Evolutionary conservation across 2,113 vertebrate genomes (phyloP), one percentile per base, ranked within the genome.

Genomic region (Pelmatolapia mariae): DNA sequence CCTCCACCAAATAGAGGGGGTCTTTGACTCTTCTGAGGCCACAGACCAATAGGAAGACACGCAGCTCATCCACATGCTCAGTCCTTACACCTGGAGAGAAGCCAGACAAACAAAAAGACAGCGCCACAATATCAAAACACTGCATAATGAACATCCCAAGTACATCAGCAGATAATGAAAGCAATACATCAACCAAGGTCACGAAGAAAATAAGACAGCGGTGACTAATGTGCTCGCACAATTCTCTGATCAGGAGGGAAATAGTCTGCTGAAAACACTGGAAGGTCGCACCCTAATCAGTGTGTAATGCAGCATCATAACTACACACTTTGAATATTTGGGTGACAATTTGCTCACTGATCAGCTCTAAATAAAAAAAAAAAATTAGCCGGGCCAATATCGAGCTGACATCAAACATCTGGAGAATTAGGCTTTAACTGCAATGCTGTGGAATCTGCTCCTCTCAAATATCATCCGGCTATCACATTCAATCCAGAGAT

Each of bases 1-100:
- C 94, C 5, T 97, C 92, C 4, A 97, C 95, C 54, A 98, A 93
- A 91, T 97, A 98, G 13, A 98, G 97, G 9, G 98, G 98, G 84
- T 98, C 98, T 89, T 98, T 98, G 85, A 98, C 97, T 96, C 96
- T 96, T 63, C 98, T 89, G 82, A 98, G 96, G n/a, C 98, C 98
- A 52, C 98, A 98, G 22, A 98, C 94, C 95, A 98, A 76, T 22
- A 98, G 95, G 73, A 98, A 98, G 10, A 98, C 36, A 0, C 31
- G 91, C 2, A 97, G 83, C 29, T 89, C 83, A 33, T 91, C 95
- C 61, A 89, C 68, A 45, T 71, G 82, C 66, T 91, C 79, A 0
- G 85, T 53, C 12, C 87, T 87, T 63, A 98, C 93, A 87, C 45
- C 97, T 98, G 95, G 6, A 95, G 94, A 81, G 54, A 76, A 53